Percentiles rank a stretch among this genome's conserved stretches.
These are phyloP conservation scores for Drosophila kanapiae DNA, from an alignment of 1,140 invertebrate genomes.

Conservation along the genomic window DNA sequence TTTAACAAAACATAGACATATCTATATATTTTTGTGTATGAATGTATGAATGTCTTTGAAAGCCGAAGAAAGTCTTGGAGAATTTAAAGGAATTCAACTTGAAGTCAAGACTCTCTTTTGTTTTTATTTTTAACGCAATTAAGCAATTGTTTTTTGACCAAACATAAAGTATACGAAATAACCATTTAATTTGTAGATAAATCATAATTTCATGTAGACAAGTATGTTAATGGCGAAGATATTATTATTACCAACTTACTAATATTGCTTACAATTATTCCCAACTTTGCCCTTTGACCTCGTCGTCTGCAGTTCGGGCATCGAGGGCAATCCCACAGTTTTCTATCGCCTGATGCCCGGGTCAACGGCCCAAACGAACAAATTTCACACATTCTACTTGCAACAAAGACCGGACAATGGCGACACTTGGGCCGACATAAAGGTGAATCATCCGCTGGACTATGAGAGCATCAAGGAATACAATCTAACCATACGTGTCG, in stretches of 20 bases:
- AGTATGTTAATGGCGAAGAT: conserved; percentile 8
- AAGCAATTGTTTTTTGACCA: conserved; percentile 63
- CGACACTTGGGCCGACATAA: conserved; percentile 97
- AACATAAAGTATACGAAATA: conserved; percentile 16
- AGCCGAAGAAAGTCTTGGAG: conserved; percentile 15
- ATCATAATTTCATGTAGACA: conserved; percentile 63
- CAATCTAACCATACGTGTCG: conserved; percentile 97
- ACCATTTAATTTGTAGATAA: conserved; percentile 52
- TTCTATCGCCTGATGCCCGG: conserved; percentile 97
- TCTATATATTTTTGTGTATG: conserved; percentile 25
- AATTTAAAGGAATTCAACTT: neutral
- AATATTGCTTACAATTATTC: conserved; percentile 20
- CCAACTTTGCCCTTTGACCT: neutral
- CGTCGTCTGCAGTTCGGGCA: conserved; percentile 92
- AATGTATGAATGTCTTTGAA: conserved; percentile 17
- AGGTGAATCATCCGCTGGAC: conserved; percentile 97
- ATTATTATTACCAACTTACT: conserved; percentile 15
- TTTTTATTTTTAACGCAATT: conserved; percentile 15
- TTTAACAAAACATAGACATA: neutral
- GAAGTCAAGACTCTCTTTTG: conserved; percentile 16
- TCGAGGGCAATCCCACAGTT: conserved; percentile 97
- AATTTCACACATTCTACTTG: conserved; percentile 97
- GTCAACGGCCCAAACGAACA: conserved; percentile 97
- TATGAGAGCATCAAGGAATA: conserved; percentile 98
- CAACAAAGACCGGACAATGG: conserved; percentile 96